Percentiles rank a stretch among this genome's conserved stretches.
Conservation (phyloP, 2,888 invertebrate species). For the Cheilosia grossa region DNA sequence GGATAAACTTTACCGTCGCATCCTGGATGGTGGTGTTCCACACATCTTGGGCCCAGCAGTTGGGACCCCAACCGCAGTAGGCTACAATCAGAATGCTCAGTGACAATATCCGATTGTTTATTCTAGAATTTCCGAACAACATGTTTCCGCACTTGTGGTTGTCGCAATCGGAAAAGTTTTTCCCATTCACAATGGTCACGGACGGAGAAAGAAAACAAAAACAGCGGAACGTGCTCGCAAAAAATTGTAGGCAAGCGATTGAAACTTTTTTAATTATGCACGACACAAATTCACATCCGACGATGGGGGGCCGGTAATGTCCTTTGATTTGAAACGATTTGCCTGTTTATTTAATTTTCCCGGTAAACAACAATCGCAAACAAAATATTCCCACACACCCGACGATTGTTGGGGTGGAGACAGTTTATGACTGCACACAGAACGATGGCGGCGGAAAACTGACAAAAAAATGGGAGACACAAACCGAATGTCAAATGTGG, state of each 20-base stretch:
- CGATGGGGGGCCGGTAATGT: constrained; percentile 1
- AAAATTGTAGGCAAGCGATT: neutral
- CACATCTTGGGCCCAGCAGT: constrained; percentile 19
- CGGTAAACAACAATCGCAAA: neutral
- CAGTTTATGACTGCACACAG: constrained; percentile 19
- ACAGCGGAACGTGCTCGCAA: neutral
- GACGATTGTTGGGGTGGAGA: neutral
- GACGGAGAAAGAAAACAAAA: constrained; percentile 10
- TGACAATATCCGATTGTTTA: constrained; percentile 57
- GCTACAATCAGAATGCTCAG: constrained; percentile 53
- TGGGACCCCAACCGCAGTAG: constrained; percentile 25
- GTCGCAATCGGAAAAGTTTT: constrained; percentile 50
- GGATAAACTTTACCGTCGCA: constrained; percentile 78
- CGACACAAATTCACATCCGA: constrained; percentile 26
- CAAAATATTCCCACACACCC: neutral
- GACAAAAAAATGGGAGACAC: constrained; percentile 12
- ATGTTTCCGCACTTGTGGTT: constrained; percentile 54
- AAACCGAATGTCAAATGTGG: constrained; percentile 37
- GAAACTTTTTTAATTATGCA: constrained; percentile 68
- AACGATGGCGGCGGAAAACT: constrained; percentile 18
- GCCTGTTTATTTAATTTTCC: neutral
- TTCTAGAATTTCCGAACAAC: constrained; percentile 29
- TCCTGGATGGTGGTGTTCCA: constrained; percentile 76
- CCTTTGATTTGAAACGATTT: constrained; percentile 18
- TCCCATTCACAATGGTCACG: constrained; percentile 14